A percentile compares a stretch with the other conserved stretches of the same genome.
These are phyloP conservation scores for Cliona cf. orientalis DNA, from an alignment of 37 sponge, comb jelly and placozoan species.

Conservation along the genomic window DNA sequence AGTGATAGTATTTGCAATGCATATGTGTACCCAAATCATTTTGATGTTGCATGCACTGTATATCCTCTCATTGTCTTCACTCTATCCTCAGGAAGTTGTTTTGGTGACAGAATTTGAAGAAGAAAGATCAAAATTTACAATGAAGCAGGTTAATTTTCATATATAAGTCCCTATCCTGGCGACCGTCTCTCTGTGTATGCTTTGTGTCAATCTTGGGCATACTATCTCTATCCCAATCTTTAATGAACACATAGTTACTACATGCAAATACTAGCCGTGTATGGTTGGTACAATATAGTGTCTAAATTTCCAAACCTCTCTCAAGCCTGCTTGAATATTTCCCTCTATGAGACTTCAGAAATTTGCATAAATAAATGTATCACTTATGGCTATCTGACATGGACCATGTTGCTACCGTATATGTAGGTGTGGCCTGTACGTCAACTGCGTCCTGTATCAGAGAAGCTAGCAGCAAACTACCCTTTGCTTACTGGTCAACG, in stretches of 20 bases:
- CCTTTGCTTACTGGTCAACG: slow-evolving; percentile 98
- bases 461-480: slow-evolving; percentile 96
- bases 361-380: too few relatives aligned
- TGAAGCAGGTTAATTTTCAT: slow-evolving; percentile 92
- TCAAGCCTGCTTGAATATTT: too few relatives aligned
- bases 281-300: neutral
- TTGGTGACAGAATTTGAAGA: slow-evolving; percentile 96
- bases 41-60: neutral
- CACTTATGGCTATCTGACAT: too few relatives aligned
- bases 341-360: too few relatives aligned
- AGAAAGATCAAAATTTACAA: slow-evolving; percentile 80
- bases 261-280: neutral
- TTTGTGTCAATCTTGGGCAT: neutral
- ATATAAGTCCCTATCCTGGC: too few relatives aligned
- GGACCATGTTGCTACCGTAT: too few relatives aligned
- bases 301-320: too few relatives aligned
- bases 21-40: neutral
- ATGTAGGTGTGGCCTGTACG: slow-evolving; percentile 98
- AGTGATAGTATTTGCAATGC: neutral
- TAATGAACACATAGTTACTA: too few relatives aligned
- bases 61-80: too few relatives aligned
- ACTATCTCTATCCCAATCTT: too few relatives aligned
- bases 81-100: slow-evolving; percentile 86
- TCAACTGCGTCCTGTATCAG: slow-evolving; percentile 88
- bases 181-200: too few relatives aligned